Conservation (phyloP, 2,113 vertebrate species). For the Triplophysa dalaica region DNA sequence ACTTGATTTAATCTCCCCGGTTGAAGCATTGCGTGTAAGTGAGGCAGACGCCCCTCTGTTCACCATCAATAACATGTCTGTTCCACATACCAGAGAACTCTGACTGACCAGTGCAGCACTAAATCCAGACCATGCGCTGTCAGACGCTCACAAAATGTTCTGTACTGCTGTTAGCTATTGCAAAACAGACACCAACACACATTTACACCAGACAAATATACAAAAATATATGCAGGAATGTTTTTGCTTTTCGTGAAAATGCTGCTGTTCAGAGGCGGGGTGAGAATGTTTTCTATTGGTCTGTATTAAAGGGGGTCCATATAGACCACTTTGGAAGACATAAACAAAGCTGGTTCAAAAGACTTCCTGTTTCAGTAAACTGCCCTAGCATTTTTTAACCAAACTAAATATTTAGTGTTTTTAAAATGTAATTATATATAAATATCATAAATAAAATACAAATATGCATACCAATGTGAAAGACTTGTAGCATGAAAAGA, state of each 20-base stretch:
- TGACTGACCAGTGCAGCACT: neutral
- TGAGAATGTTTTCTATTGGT: no score
- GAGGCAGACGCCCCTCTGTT: neutral
- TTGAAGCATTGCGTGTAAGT: constrained; percentile 16
- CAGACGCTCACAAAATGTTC: neutral
- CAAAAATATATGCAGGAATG: neutral
- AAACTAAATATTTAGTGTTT: no score
- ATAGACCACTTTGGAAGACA: no score
- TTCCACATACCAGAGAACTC: neutral
- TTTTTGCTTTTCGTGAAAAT: neutral
- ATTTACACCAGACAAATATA: neutral
- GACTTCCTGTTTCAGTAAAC: no score
- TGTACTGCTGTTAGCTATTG: neutral
- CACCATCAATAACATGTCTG: neutral
- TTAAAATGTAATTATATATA: no score
- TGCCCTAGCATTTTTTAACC: no score
- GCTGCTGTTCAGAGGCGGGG: neutral
- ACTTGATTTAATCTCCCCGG: neutral
- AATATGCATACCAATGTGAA: no score
- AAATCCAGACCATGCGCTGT: constrained; percentile 13
- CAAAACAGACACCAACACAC: neutral
- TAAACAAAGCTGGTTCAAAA: no score
- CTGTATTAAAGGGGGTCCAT: no score
- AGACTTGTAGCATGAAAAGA: no score
- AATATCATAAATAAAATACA: no score